Conservation (phyloP, 1,140 invertebrate species). For the Formica exsecta region DNA sequence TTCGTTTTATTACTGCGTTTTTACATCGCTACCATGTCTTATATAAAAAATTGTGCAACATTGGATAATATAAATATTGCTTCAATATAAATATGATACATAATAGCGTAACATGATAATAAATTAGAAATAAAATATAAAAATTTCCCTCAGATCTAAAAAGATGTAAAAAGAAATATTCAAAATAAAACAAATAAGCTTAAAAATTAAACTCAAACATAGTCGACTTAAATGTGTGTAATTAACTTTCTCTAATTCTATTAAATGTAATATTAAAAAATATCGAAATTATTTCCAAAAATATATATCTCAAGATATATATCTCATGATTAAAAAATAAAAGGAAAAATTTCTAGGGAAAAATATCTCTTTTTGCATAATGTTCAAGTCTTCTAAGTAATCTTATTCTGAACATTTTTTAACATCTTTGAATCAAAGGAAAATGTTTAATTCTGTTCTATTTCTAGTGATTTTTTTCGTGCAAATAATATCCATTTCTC, state of each 20-base stretch:
- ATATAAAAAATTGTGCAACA: neutral
- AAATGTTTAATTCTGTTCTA: slow-evolving; percentile 4
- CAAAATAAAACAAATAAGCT: neutral
- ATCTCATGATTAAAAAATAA: neutral
- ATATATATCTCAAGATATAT: neutral
- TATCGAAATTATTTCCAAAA: slow-evolving; percentile 6
- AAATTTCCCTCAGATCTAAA: neutral
- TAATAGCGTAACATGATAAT: neutral
- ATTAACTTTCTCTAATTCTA: neutral
- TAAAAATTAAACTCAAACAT: neutral
- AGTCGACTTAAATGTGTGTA: neutral
- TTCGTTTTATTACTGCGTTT: neutral
- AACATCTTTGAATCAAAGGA: neutral
- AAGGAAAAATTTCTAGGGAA: neutral
- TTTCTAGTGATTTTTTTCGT: neutral
- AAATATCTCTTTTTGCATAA: neutral
- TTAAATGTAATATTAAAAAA: neutral
- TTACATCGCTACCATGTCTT: neutral
- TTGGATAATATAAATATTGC: neutral
- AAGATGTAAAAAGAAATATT: neutral
- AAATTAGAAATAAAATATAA: neutral
- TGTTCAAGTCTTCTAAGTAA: neutral
- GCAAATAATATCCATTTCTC: neutral
- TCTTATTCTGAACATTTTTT: neutral
- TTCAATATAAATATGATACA: slow-evolving; percentile 3